Percentiles rank a stretch among this genome's conserved stretches.
Conservation (phyloP, 2,113 vertebrate genomes). For the Lepidothrix coronata region DNA sequence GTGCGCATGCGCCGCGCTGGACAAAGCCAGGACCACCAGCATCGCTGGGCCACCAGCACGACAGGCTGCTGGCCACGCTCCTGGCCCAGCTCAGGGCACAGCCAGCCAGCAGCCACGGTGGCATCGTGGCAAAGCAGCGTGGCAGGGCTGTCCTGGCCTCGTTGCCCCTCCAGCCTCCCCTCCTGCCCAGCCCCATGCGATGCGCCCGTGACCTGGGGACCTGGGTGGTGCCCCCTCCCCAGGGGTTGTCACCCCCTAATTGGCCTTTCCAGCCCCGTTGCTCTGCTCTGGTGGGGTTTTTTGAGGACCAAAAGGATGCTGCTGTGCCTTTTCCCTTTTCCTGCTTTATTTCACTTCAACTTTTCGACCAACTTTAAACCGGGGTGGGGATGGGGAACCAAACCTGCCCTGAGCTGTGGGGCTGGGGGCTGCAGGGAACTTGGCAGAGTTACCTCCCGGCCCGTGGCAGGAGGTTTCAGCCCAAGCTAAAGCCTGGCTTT, state of each 20-base stretch:
- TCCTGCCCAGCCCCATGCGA: background rate
- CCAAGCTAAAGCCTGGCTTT: background rate
- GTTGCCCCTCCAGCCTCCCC: fast-evolving
- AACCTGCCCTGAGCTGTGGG: fast-evolving
- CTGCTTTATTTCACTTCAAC: background rate
- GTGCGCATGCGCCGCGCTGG: background rate
- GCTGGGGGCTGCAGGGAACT: background rate
- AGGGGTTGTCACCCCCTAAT: fast-evolving
- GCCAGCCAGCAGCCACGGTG: fast-evolving
- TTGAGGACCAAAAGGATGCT: background rate
- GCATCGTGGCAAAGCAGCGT: fast-evolving
- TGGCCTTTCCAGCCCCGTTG: fast-evolving
- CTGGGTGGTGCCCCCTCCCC: background rate
- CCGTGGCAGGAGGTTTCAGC: fast-evolving
- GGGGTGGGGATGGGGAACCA: background rate
- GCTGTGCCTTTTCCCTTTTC: background rate
- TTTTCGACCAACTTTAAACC: background rate
- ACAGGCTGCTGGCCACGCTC: fast-evolving
- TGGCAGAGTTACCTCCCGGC: background rate
- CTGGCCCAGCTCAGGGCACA: fast-evolving
- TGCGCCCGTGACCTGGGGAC: fast-evolving
- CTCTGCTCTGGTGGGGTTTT: background rate
- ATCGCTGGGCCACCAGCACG: background rate
- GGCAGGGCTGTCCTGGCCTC: fast-evolving
- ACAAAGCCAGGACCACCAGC: conserved; percentile 12